These are phyloP conservation scores for Amiota communis DNA, from an alignment of 2,888 invertebrate species.

Conservation along the genomic window DNA sequence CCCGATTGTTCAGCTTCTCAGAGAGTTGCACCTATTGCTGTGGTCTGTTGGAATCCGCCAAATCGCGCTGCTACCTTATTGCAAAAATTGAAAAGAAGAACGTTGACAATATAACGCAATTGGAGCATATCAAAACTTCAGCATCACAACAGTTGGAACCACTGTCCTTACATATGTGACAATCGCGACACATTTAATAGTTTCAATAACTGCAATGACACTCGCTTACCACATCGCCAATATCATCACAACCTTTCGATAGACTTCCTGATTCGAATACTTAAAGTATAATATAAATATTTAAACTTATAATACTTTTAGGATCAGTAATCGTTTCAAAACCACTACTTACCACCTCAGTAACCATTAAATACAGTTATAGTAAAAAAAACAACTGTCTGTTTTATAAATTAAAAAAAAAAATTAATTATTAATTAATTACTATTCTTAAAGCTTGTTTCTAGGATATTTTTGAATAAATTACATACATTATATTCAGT, in stretches of 20 bases:
- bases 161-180: conserved; percentile 37
- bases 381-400: too few relatives aligned
- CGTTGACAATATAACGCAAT: too few relatives aligned
- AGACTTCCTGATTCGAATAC: not conserved
- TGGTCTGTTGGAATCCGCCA: conserved; percentile 36
- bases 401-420: too few relatives aligned
- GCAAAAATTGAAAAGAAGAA: too few relatives aligned
- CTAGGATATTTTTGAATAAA: too few relatives aligned
- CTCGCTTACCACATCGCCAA: conserved; percentile 35
- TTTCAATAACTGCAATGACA: conserved; percentile 41
- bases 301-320: too few relatives aligned
- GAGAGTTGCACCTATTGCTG: conserved; percentile 34
- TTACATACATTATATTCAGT: too few relatives aligned
- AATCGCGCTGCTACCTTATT: conserved; percentile 43
- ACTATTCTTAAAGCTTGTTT: too few relatives aligned
- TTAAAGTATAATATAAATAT: not conserved
- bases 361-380: too few relatives aligned
- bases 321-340: too few relatives aligned
- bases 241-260: conserved; percentile 19
- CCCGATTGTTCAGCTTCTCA: conserved; percentile 38
- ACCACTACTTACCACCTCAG: too few relatives aligned
- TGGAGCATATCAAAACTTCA: not conserved
- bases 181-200: conserved; percentile 34
- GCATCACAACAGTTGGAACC: not conserved
- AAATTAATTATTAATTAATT: too few relatives aligned